Percentiles rank a stretch among this genome's conserved stretches.
These are phyloP conservation scores for Invenusta paracnida DNA, from an alignment of 2,888 invertebrate species.

Conservation along the genomic window DNA sequence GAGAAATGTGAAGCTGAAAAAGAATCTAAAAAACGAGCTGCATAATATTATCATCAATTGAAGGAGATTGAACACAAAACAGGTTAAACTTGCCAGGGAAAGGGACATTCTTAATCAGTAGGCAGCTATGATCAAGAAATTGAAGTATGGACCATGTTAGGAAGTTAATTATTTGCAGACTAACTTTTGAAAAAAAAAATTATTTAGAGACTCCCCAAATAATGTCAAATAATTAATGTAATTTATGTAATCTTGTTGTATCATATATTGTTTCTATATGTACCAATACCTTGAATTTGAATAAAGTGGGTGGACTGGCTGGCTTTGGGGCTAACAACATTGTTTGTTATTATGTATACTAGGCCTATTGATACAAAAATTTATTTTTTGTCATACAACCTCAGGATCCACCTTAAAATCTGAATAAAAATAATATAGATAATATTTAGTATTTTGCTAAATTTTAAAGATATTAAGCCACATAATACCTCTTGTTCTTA, in stretches of 20 bases:
- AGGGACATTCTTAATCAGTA: background rate
- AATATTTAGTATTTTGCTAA: background rate
- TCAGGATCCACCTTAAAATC: background rate
- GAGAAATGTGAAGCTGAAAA: conserved; percentile 13
- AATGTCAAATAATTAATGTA: background rate
- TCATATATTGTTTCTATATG: background rate
- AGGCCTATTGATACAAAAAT: background rate
- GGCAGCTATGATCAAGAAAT: background rate
- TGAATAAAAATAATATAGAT: background rate
- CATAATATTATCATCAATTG: background rate
- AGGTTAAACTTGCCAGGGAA: background rate
- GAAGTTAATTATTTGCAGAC: background rate
- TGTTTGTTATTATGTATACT: conserved; percentile 1
- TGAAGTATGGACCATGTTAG: background rate
- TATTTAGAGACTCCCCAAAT: background rate
- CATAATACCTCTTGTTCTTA: background rate
- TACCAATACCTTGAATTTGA: background rate
- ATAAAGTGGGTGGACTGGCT: conserved; percentile 5
- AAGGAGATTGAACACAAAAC: conserved; percentile 7
- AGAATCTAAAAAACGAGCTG: background rate
- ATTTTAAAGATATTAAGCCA: background rate
- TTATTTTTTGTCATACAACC: background rate
- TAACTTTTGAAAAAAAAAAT: background rate
- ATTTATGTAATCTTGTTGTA: background rate
- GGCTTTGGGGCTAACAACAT: background rate